Evolutionary conservation across 1,140 invertebrate genomes (phyloP).

Genomic region (Drosophila watanabei): DNA sequence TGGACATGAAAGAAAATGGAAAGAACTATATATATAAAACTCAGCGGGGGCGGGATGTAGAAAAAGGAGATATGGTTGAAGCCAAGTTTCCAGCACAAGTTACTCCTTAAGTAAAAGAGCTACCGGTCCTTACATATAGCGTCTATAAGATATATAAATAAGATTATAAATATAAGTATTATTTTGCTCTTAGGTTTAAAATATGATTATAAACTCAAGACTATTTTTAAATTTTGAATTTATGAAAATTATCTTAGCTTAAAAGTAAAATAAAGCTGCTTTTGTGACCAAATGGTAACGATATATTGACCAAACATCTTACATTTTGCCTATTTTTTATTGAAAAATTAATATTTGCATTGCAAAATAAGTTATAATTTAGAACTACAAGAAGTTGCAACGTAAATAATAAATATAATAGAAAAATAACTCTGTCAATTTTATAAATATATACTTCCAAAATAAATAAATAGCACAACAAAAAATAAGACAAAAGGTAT

Average conservation of each 20-base stretch:
- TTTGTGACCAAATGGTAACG: no score
- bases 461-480: no score
- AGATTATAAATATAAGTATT: not conserved
- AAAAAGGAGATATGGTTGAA: conserved; percentile 8
- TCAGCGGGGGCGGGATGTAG: no score
- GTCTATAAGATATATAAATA: not conserved
- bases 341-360: not conserved
- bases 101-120: conserved; percentile 14
- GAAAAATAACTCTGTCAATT: not conserved
- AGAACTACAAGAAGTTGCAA: not conserved
- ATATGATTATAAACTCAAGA: no score
- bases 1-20: conserved; percentile 7
- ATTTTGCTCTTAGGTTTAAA: not conserved
- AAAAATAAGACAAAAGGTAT: not conserved
- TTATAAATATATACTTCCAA: not conserved
- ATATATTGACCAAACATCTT: not conserved
- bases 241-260: not conserved
- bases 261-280: not conserved
- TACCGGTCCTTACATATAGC: not conserved
- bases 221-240: not conserved
- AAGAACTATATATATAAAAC: not conserved
- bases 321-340: no score
- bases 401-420: not conserved
- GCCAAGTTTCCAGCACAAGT: conserved; percentile 21
- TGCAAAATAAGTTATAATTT: not conserved